A percentile compares a stretch with the other conserved stretches of the same genome.
These are phyloP conservation scores for Glaucomys volans DNA, from an alignment of 2,113 vertebrate genomes.

Conservation along the genomic window DNA sequence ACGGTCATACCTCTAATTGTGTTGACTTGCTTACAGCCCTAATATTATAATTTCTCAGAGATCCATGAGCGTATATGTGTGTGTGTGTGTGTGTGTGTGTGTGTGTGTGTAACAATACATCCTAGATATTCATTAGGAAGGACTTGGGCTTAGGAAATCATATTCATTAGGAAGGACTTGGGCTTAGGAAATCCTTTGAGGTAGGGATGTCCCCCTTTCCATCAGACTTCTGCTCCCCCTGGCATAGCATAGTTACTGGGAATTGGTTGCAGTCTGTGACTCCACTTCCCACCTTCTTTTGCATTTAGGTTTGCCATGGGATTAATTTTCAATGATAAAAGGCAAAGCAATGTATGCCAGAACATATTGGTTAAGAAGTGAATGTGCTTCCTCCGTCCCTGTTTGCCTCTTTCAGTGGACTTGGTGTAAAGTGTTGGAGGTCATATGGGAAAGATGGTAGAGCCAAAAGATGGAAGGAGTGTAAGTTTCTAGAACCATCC, in stretches of 20 bases:
- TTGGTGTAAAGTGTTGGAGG: not conserved
- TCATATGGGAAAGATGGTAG: not conserved
- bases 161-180: not conserved
- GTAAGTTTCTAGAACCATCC: not conserved
- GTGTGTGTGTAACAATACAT: not conserved
- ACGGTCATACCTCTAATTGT: not conserved
- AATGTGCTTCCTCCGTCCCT: not conserved
- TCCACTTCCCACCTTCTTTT: not conserved
- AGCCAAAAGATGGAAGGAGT: not conserved
- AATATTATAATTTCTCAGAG: not conserved
- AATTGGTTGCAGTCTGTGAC: not conserved
- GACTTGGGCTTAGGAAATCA: not conserved
- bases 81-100: not conserved
- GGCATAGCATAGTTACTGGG: not conserved
- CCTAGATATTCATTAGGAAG: not conserved
- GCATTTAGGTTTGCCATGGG: not conserved
- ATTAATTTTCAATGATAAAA: not conserved
- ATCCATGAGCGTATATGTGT: not conserved
- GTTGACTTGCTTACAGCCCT: not conserved
- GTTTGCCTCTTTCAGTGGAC: not conserved
- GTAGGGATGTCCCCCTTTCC: not conserved
- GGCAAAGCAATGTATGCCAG: not conserved
- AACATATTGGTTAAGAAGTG: not conserved
- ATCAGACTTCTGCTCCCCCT: not conserved
- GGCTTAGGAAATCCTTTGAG: not conserved